Conservation (phyloP, 1,140 invertebrate genomes). For the Pemphigus obesinymphae region DNA sequence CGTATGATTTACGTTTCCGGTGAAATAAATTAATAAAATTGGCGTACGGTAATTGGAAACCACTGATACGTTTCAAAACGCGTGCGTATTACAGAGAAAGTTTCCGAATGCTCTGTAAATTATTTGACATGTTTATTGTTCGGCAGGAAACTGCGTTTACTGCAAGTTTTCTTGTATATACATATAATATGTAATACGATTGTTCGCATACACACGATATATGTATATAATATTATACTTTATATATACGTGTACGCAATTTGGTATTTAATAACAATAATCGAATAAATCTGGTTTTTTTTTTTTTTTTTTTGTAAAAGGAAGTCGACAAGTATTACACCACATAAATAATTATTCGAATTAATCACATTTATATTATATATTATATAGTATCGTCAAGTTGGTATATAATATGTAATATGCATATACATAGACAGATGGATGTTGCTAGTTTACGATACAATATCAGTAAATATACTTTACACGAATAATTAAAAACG, state of each 20-base stretch:
- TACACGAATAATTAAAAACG: neutral
- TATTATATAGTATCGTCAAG: no score
- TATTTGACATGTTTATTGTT: conserved; percentile 31
- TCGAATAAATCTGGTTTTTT: neutral
- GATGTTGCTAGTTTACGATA: neutral
- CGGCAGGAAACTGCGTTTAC: neutral
- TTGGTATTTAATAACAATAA: neutral
- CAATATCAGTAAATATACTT: neutral
- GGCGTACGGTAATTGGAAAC: neutral
- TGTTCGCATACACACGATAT: neutral
- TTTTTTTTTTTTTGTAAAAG: no score
- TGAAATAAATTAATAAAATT: conserved; percentile 8
- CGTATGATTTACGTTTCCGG: neutral
- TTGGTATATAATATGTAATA: no score
- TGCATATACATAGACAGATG: no score
- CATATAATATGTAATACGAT: neutral
- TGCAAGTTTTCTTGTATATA: neutral
- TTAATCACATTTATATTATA: no score
- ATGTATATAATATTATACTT: no score
- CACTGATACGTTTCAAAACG: conserved; percentile 21
- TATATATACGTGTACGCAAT: neutral
- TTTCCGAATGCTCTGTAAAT: neutral
- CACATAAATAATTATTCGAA: neutral
- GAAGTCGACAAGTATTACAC: neutral
- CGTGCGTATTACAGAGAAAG: conserved; percentile 2